These are phyloP conservation scores for Tursiops truncatus DNA, from an alignment of 2,113 vertebrate species.

Conservation along the genomic window DNA sequence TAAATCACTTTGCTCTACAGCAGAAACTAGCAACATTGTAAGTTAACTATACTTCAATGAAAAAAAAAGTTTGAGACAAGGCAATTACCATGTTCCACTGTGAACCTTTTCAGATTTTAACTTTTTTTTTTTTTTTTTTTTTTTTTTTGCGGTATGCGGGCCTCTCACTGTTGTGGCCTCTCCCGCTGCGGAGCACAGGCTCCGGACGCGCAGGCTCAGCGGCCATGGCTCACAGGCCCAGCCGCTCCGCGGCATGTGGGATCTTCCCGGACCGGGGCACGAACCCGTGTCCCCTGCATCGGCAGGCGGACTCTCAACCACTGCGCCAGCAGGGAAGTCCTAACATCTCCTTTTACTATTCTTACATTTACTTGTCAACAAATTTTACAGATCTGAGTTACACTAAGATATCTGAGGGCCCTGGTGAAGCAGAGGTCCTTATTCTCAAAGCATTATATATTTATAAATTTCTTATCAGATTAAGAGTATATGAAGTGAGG, in stretches of 20 bases:
- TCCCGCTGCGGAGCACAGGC: no score
- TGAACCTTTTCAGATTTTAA: neutral
- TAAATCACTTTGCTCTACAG: neutral
- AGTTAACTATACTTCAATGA: neutral
- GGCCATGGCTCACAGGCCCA: no score
- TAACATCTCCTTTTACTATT: neutral
- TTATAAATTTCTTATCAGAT: neutral
- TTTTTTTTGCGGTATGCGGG: no score
- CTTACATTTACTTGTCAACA: slow-evolving; percentile 3
- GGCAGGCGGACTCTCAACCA: no score
- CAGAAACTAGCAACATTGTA: neutral
- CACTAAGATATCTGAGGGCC: neutral
- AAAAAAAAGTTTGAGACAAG: neutral
- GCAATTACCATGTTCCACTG: neutral
- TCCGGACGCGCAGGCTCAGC: no score
- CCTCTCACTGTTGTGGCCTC: no score
- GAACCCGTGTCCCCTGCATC: no score
- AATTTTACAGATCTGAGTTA: neutral
- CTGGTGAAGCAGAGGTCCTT: neutral
- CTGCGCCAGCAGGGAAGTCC: no score
- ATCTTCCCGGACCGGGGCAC: no score
- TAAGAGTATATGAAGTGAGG: slow-evolving; percentile 17
- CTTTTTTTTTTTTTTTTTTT: neutral
- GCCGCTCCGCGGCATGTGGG: no score
- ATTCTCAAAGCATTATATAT: slow-evolving; percentile 17